Conservation (phyloP, 2,888 invertebrate species). For the Drosophila melanocephala region DNA sequence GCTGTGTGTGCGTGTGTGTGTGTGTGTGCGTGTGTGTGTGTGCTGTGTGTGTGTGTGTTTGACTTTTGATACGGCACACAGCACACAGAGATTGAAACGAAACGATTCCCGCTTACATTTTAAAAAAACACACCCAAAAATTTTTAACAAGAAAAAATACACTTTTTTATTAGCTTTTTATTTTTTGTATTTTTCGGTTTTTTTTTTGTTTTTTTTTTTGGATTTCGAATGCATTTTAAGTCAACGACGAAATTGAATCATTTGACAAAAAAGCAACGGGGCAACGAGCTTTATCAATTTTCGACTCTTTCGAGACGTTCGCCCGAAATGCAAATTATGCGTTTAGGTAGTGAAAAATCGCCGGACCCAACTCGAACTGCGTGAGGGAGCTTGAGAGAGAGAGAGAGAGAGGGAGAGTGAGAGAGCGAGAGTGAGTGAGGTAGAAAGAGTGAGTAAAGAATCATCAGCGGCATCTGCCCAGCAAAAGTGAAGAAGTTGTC, state of each 20-base stretch:
- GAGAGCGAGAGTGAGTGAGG: background rate
- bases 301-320: slow-evolving; percentile 33
- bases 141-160: slow-evolving; percentile 48
- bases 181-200: slow-evolving; percentile 20
- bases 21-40: slow-evolving; percentile 20
- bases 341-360: slow-evolving; percentile 63
- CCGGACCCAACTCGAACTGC: slow-evolving; percentile 30
- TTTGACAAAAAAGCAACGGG: slow-evolving; percentile 68
- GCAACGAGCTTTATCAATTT: slow-evolving; percentile 66
- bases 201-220: background rate
- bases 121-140: slow-evolving; percentile 51
- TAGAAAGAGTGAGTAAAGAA: background rate
- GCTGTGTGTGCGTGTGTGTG: slow-evolving; percentile 9
- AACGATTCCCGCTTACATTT: slow-evolving; percentile 43
- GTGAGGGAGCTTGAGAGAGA: background rate
- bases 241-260: slow-evolving; percentile 77
- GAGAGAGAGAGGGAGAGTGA: background rate
- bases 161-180: slow-evolving; percentile 8
- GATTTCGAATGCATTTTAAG: slow-evolving; percentile 67
- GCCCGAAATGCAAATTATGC: slow-evolving; percentile 73
- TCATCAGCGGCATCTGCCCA: slow-evolving; percentile 1
- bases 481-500: slow-evolving; percentile 49
- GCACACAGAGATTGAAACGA: background rate
- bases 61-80: slow-evolving; percentile 39
- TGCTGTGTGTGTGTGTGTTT: slow-evolving; percentile 41